phyloP scores from a whole-genome alignment of 2,113 vertebrate species.

The Eulemur macaco region DNA sequence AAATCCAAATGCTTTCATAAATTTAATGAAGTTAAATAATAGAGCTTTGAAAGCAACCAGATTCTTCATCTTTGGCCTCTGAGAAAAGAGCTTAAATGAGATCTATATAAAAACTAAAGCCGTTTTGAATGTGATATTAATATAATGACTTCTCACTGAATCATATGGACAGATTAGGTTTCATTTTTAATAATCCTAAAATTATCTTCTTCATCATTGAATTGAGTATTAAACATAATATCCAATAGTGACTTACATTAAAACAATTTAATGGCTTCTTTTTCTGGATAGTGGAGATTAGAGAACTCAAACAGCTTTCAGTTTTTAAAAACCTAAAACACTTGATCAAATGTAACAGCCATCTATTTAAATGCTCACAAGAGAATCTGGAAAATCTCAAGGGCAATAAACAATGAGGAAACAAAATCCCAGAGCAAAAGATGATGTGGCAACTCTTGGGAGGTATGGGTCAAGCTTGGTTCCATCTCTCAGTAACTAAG shows the following conservation, averaged over 20 bases:
- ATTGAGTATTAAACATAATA: background rate
- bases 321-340: background rate
- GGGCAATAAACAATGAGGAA: background rate
- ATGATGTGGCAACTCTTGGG: background rate
- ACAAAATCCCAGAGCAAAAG: background rate
- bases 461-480: background rate
- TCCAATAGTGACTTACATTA: background rate
- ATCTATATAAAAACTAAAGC: background rate
- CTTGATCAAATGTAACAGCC: background rate
- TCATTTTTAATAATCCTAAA: conserved; percentile 14
- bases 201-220: background rate
- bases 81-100: background rate
- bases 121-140: background rate
- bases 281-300: background rate
- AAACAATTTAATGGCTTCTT: background rate
- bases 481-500: background rate
- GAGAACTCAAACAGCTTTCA: background rate
- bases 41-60: background rate
- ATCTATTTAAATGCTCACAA: background rate
- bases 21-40: background rate
- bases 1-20: background rate
- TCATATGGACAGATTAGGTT: conserved; percentile 11
- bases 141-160: background rate
- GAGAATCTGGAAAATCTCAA: background rate
- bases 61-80: conserved; percentile 16